Conservation (phyloP, 2,113 vertebrate species). For the Scartelaos histophorus region DNA sequence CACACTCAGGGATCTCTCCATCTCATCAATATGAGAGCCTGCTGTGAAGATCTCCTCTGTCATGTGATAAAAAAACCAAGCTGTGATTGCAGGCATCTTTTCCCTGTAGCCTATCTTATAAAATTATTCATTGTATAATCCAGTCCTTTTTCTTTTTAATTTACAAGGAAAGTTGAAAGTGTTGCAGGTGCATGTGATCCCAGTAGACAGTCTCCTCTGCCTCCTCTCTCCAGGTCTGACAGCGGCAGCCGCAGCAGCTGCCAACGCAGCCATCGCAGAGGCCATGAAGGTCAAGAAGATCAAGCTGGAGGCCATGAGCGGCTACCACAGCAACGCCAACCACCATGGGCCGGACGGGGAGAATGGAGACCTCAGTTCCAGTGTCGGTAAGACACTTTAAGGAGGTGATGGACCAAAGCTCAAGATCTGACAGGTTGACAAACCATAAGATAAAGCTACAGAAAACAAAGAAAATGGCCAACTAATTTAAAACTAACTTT, state of each 20-base stretch:
- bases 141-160: constrained; percentile 29
- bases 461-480: background rate
- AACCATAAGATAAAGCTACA: background rate
- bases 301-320: constrained; percentile 98
- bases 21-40: constrained; percentile 63
- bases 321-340: constrained; percentile 93
- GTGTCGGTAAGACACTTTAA: constrained; percentile 85
- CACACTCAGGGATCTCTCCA: constrained; percentile 47
- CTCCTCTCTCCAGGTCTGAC: constrained; percentile 85
- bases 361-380: constrained; percentile 96
- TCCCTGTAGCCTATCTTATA: constrained; percentile 30
- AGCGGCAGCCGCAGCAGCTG: constrained; percentile 94
- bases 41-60: constrained; percentile 60
- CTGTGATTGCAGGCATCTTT: constrained; percentile 52
- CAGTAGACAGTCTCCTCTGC: constrained; percentile 56
- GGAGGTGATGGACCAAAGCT: background rate
- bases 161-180: constrained; percentile 40
- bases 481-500: constrained; percentile 5
- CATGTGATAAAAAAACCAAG: constrained; percentile 62
- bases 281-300: constrained; percentile 99
- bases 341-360: constrained; percentile 92
- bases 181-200: constrained; percentile 58
- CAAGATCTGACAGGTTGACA: background rate
- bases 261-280: constrained; percentile 97
- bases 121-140: constrained; percentile 70